Evolutionary conservation across 1,140 invertebrate genomes (phyloP), one percentile per base, ranked within the genome.

Genomic region (Eueides isabella): DNA sequence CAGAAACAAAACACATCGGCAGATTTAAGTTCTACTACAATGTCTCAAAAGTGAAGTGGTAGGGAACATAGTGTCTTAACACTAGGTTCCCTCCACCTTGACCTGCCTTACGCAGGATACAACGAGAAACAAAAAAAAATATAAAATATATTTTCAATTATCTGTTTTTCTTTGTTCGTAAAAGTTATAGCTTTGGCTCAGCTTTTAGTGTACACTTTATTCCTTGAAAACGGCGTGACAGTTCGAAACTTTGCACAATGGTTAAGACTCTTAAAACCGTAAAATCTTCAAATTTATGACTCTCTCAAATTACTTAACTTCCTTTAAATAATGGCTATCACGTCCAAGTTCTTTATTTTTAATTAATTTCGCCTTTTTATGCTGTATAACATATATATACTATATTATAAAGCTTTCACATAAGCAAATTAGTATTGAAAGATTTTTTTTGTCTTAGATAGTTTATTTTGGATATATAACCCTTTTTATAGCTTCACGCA

Each of bases 261-360:
- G 55, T 62, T 62, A 70, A 70, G 48, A 30, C 67, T 70, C 62
- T 68, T 55, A 55, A 48, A 30, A 61, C 61, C 67, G 61, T 70
- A 70, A 19, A 70, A 70, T 70, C 67, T 70, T 70, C 33, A 70
- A 70, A 70, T 70, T 61, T 62, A 70, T 70, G 30, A 19, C 19
- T 35, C 55, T 61, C 38, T 14, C 31, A 70, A 70, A 70, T 70
- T 62, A 61, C 55, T 70, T 61, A 70, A 70, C 67, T 70, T 70
- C 26, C 55, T 23, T 38, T 31, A 19, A 70, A 62, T 55, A 26
- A 70, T 70, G 55, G 16, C 67, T 26, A 70, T 70, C 30, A 62
- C 48, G 48, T 26, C 12, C 19, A 55, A 55, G 19, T 26, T 55
- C 9, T 11, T 5, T 55, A 55, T 55, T 55, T 55, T 55, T 55